phyloP scores from a whole-genome alignment of 1,140 invertebrate genomes.

The Drosophila auraria region DNA sequence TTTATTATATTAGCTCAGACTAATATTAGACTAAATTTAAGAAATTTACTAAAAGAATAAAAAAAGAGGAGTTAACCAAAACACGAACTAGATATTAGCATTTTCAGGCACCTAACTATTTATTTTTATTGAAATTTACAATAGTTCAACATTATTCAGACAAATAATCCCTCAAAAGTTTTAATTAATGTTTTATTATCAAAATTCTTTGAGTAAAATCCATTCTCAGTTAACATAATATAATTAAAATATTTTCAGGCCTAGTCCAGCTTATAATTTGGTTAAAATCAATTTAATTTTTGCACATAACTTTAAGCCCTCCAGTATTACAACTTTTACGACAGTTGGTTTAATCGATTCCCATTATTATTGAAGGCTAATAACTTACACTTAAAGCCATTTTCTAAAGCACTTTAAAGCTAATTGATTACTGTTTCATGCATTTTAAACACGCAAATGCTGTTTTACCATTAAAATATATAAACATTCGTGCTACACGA shows the following conservation, averaged over 20 bases:
- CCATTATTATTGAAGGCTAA: background rate
- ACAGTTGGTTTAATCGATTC: constrained; percentile 1
- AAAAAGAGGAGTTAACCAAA: too few relatives aligned
- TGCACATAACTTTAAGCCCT: background rate
- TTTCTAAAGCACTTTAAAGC: background rate
- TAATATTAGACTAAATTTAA: too few relatives aligned
- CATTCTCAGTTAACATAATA: too few relatives aligned
- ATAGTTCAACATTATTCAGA: too few relatives aligned
- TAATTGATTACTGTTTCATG: constrained; percentile 6
- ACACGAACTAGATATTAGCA: too few relatives aligned
- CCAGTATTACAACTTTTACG: background rate
- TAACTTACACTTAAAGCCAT: background rate
- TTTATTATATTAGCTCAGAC: too few relatives aligned
- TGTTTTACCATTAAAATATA: background rate
- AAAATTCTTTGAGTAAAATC: background rate
- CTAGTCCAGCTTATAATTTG: background rate
- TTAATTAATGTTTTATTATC: background rate
- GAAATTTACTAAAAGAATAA: too few relatives aligned
- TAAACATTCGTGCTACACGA: background rate
- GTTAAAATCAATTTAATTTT: background rate
- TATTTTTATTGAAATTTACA: too few relatives aligned
- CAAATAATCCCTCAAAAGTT: too few relatives aligned
- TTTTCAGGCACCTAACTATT: too few relatives aligned
- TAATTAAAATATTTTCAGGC: too few relatives aligned
- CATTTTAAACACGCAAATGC: constrained; percentile 8